Evolutionary conservation across 2,888 invertebrate genomes (phyloP), one percentile per base, ranked within the genome.

Genomic region (Spialia ferax): DNA sequence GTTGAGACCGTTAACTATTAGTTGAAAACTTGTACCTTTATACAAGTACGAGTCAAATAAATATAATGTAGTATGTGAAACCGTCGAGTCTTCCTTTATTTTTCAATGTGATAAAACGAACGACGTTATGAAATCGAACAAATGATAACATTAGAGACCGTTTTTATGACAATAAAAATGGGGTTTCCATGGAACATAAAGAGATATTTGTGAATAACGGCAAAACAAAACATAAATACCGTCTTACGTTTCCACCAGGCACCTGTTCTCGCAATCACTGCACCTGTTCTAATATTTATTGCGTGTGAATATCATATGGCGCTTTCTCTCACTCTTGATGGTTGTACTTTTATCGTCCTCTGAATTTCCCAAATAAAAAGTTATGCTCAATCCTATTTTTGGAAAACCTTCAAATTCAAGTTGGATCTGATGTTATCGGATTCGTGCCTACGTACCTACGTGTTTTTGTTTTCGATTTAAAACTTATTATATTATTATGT

Each of bases 281-380:
- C 89, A 90, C 79, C 91, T 93, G 83, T 81, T 93, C 83, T 93
- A 93, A 93, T 93, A 93, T 93, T 93, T 92, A 93, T 93, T 89
- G 84, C 88, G 79, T 82, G 89, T 93, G 91, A 93, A 93, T 93
- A 91, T 88, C 86, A 85, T 86, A 91, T 86, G 85, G 77, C 79
- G 76, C 78, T 85, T 86, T 84, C 73, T 74, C 26, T 15, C 15
- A 3, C 7, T 54, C 52, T 23, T 52, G 22, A 52, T 52, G 23
- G 52, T 52, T 52, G 23, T 52, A 52, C 52, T 52, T 52, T 23
- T 23, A 52, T 23, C 52, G 13, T 52, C 1, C 11, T 50, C 23
- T 23, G 13, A 52, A 52, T 52, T 13, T 22, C 23, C 23, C 52
- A 22, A 50, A 22, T n/a, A 10, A 48, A 48, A 48, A 38, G 45